phyloP scores from a whole-genome alignment of 2,797 vertebrate species.

The Yasuhikotakia modesta region DNA sequence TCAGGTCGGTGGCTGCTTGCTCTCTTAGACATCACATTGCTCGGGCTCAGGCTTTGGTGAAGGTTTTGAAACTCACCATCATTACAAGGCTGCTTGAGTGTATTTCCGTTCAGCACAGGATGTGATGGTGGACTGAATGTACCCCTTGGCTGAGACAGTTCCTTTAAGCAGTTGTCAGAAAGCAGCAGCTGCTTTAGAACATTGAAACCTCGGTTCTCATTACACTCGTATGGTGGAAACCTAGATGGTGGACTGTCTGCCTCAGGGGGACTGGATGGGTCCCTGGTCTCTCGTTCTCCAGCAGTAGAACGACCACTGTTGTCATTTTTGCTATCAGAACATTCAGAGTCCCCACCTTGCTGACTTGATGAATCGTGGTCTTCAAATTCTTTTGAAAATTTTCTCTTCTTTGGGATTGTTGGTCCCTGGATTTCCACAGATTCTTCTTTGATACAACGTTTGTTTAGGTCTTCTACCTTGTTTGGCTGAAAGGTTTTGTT shows the following conservation, averaged over 20 bases:
- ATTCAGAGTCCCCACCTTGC: conserved; percentile 35
- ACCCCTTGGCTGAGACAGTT: conserved; percentile 87
- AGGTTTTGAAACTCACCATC: conserved; percentile 72
- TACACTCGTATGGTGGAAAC: conserved; percentile 79
- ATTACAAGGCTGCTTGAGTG: conserved; percentile 69
- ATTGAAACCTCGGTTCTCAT: conserved; percentile 93
- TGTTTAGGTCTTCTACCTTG: conserved; percentile 77
- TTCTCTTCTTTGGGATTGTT: conserved; percentile 89
- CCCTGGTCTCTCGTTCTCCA: conserved; percentile 74
- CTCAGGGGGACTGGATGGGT: conserved; percentile 80
- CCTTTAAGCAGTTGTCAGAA: conserved; percentile 96
- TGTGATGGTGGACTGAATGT: conserved; percentile 72
- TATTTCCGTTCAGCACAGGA: conserved; percentile 82
- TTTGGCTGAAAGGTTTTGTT: conserved; percentile 79
- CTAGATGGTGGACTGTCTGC: conserved; percentile 78
- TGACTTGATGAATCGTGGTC: conserved; percentile 27
- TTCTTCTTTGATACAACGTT: conserved; percentile 76
- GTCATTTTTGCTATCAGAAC: conserved; percentile 58
- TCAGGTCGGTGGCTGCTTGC: conserved; percentile 32
- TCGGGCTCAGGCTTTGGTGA: conserved; percentile 52
- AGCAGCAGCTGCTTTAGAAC: conserved; percentile 97
- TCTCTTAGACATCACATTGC: conserved; percentile 37
- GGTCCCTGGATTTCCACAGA: conserved; percentile 79
- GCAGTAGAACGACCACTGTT: conserved; percentile 74
- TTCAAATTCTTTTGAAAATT: conserved; percentile 74